Conservation (phyloP, 1,140 invertebrate genomes). For the Drosophila lacteicornis region DNA sequence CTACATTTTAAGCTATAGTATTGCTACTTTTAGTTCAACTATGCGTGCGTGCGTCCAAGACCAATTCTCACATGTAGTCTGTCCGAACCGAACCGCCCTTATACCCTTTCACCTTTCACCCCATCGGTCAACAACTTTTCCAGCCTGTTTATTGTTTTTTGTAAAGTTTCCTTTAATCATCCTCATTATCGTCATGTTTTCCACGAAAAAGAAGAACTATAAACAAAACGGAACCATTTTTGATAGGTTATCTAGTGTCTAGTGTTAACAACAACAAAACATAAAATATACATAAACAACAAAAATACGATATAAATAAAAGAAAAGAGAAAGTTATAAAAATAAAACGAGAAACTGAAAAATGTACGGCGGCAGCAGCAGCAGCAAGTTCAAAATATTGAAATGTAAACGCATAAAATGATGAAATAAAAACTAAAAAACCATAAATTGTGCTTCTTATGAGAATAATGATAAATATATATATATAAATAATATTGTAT, state of each 20-base stretch:
- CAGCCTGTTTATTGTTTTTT: slow-evolving; percentile 40
- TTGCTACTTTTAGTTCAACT: slow-evolving; percentile 77
- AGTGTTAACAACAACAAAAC: slow-evolving; percentile 59
- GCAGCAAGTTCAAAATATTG: slow-evolving; percentile 72
- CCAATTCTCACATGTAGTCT: slow-evolving; percentile 59
- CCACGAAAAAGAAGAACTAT: slow-evolving; percentile 23
- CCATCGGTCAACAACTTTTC: slow-evolving; percentile 28
- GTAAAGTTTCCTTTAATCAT: slow-evolving; percentile 42
- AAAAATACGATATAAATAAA: slow-evolving; percentile 32
- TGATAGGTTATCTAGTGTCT: slow-evolving; percentile 70
- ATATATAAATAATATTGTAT: slow-evolving; percentile 58
- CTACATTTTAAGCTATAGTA: slow-evolving; percentile 78
- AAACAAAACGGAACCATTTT: slow-evolving; percentile 61
- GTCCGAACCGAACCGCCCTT: slow-evolving; percentile 2
- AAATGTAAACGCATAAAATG: slow-evolving; percentile 78
- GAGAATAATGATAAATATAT: slow-evolving; percentile 62
- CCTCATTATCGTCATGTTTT: slow-evolving; percentile 37
- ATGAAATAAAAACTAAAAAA: slow-evolving; percentile 55
- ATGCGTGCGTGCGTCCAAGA: slow-evolving; percentile 76
- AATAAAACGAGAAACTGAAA: slow-evolving; percentile 38
- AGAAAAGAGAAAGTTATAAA: slow-evolving; percentile 12
- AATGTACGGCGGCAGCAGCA: slow-evolving; percentile 48
- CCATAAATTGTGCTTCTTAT: slow-evolving; percentile 78
- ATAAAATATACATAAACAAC: slow-evolving; percentile 33
- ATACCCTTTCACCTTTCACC: slow-evolving; percentile 8